A percentile compares a stretch with the other conserved stretches of the same genome.
Evolutionary conservation across 2,888 invertebrate genomes (phyloP).

Genomic region (Cataglyphis cursor): DNA sequence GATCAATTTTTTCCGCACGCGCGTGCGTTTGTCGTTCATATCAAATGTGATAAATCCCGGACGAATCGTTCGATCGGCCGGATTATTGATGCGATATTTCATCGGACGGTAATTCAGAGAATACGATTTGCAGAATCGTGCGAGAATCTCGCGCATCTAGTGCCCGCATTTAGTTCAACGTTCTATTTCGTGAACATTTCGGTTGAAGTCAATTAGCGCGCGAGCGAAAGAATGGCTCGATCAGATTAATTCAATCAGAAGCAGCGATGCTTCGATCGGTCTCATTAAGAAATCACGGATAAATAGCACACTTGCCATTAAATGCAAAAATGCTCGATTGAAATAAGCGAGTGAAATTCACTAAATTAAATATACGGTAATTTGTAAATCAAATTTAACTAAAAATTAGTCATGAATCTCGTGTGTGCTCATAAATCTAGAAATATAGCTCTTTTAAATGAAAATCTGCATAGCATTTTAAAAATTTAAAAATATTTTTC

Average conservation of each 20-base stretch:
- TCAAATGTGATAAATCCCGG: constrained; percentile 45
- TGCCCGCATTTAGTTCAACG: constrained; percentile 19
- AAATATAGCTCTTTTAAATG: neutral
- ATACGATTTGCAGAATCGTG: constrained; percentile 36
- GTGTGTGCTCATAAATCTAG: neutral
- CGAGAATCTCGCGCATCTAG: constrained; percentile 16
- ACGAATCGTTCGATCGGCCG: constrained; percentile 43
- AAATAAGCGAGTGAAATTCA: constrained; percentile 27
- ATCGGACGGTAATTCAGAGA: constrained; percentile 28
- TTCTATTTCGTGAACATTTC: constrained; percentile 27
- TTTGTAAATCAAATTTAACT: neutral
- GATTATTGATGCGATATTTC: constrained; percentile 54
- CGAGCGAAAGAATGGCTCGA: constrained; percentile 23
- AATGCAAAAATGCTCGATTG: neutral
- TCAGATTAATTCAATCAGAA: constrained; percentile 38
- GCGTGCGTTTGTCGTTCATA: constrained; percentile 34
- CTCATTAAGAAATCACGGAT: constrained; percentile 33
- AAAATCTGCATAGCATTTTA: neutral
- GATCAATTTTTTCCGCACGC: constrained; percentile 43
- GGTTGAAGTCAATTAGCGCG: constrained; percentile 30
- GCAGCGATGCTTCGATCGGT: constrained; percentile 6
- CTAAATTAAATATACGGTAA: neutral
- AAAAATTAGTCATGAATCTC: neutral
- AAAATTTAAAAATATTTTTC: neutral
- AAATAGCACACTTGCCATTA: constrained; percentile 4